These are phyloP conservation scores for Acronicta leporina DNA, from an alignment of 2,888 invertebrate species.

Conservation along the genomic window DNA sequence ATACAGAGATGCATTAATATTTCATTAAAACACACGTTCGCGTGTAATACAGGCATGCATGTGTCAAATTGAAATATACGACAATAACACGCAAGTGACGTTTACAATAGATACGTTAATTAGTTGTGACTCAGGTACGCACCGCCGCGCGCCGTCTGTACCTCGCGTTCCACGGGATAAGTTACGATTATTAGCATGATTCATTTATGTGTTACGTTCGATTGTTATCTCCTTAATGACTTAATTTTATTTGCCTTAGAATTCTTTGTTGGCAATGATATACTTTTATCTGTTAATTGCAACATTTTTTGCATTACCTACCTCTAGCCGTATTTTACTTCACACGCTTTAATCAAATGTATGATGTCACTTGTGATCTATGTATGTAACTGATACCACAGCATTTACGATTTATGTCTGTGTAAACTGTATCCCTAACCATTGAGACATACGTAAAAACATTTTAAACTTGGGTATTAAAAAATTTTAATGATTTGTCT, in stretches of 20 bases:
- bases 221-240: constrained; percentile 56
- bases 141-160: constrained; percentile 47
- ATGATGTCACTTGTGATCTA: constrained; percentile 46
- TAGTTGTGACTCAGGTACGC: constrained; percentile 47
- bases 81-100: constrained; percentile 67
- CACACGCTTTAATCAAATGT: constrained; percentile 28
- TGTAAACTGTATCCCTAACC: constrained; percentile 24
- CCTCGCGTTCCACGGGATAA: constrained; percentile 35
- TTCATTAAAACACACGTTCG: constrained; percentile 70
- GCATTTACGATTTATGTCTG: constrained; percentile 41
- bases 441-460: constrained; percentile 27
- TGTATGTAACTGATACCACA: constrained; percentile 45
- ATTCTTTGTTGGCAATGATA: constrained; percentile 50
- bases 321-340: constrained; percentile 34
- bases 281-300: constrained; percentile 42
- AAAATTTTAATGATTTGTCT: constrained; percentile 32
- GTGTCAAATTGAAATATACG: constrained; percentile 82
- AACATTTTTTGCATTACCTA: constrained; percentile 47
- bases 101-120: constrained; percentile 65
- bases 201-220: constrained; percentile 41
- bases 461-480: constrained; percentile 38
- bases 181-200: constrained; percentile 40
- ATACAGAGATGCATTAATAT: constrained; percentile 73
- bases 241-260: constrained; percentile 54
- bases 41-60: constrained; percentile 63